Evolutionary conservation across 2,888 invertebrate species (phyloP).

Genomic region (Octonoba sinensis): DNA sequence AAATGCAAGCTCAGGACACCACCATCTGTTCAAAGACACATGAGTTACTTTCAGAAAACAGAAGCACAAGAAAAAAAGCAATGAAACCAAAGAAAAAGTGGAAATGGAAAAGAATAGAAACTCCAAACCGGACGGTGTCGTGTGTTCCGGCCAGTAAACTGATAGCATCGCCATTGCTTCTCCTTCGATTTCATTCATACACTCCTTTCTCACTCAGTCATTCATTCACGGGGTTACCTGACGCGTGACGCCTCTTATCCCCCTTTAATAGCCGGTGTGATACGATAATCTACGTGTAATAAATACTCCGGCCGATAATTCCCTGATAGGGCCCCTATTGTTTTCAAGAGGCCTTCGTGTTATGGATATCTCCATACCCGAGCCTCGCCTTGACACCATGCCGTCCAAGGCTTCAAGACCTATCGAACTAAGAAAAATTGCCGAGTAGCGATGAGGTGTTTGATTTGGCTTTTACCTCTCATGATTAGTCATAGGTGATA

Average conservation of each 20-base stretch:
- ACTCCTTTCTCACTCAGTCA: slow-evolving; percentile 33
- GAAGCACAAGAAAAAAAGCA: no score
- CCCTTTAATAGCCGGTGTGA: slow-evolving; percentile 50
- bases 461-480: no score
- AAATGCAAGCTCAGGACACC: no score
- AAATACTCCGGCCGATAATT: slow-evolving; percentile 49
- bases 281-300: slow-evolving; percentile 56
- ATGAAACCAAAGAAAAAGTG: no score
- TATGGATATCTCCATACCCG: no score
- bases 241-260: slow-evolving; percentile 56
- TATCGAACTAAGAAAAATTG: no score
- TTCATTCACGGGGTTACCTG: slow-evolving; percentile 45
- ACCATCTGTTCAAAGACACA: no score
- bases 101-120: slow-evolving; percentile 26
- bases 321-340: slow-evolving; percentile 33
- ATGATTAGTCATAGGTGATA: no score
- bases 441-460: no score
- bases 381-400: no score
- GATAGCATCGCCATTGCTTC: slow-evolving; percentile 49
- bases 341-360: slow-evolving; percentile 6
- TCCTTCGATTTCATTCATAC: slow-evolving; percentile 11
- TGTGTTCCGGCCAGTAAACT: slow-evolving; percentile 49
- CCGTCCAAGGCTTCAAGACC: no score
- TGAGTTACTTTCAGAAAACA: no score
- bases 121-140: slow-evolving; percentile 52